These are phyloP conservation scores for Andrena dorsata DNA, from an alignment of 2,888 invertebrate genomes.

Conservation along the genomic window DNA sequence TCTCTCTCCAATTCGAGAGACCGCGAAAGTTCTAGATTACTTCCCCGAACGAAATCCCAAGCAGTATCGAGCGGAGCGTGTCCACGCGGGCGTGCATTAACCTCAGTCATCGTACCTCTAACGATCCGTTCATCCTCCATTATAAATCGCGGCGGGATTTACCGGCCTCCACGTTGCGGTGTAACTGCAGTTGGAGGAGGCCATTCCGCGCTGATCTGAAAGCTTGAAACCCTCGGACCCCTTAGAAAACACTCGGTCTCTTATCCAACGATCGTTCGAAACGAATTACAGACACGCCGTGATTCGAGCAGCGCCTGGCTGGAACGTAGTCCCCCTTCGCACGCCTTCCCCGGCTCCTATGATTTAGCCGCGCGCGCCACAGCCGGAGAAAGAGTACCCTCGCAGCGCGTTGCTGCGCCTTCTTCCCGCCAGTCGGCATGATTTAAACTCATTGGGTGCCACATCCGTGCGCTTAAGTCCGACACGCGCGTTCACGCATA, in stretches of 20 bases:
- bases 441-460: slow-evolving; percentile 83
- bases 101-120: slow-evolving; percentile 49
- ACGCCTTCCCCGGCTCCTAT: slow-evolving; percentile 63
- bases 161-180: slow-evolving; percentile 37
- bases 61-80: background rate
- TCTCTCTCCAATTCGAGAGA: no score
- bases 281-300: slow-evolving; percentile 62
- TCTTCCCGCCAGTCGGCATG: slow-evolving; percentile 74
- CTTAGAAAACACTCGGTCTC: slow-evolving; percentile 54
- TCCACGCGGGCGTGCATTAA: slow-evolving; percentile 34
- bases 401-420: slow-evolving; percentile 56
- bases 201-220: slow-evolving; percentile 33
- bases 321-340: slow-evolving; percentile 36
- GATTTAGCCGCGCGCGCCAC: slow-evolving; percentile 65
- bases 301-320: slow-evolving; percentile 37
- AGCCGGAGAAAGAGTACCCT: slow-evolving; percentile 33
- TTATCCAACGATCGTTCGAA: slow-evolving; percentile 66
- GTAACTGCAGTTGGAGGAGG: slow-evolving; percentile 36
- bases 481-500: slow-evolving; percentile 72
- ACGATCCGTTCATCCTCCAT: slow-evolving; percentile 54
- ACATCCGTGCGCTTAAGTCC: slow-evolving; percentile 74
- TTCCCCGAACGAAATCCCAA: background rate
- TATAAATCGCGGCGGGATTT: slow-evolving; percentile 60
- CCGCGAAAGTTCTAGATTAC: no score
- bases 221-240: slow-evolving; percentile 22